A percentile compares a stretch with the other conserved stretches of the same genome.
Evolutionary conservation across 2,113 vertebrate species (phyloP).

Genomic region (Paradoxurus hermaphroditus): DNA sequence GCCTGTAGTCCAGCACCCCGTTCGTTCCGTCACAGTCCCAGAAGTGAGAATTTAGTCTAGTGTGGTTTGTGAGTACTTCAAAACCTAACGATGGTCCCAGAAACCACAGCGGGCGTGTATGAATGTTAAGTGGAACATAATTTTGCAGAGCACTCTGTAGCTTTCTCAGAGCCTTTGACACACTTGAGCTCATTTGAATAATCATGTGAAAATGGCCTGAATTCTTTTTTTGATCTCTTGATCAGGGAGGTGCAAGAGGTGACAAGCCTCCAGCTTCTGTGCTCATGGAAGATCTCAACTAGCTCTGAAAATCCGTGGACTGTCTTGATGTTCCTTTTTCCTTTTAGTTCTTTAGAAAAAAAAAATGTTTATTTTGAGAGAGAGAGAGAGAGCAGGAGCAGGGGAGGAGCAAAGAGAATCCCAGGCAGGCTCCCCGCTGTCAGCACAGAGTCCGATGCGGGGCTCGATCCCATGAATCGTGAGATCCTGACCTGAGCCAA

Average conservation of each 20-base stretch:
- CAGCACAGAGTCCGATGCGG: no score
- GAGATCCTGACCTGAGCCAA: no score
- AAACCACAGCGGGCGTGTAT: accelerated
- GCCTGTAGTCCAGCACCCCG: not conserved
- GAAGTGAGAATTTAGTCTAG: not conserved
- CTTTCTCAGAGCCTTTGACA: not conserved
- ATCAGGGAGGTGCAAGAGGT: no score
- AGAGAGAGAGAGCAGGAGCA: no score
- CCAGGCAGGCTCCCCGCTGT: no score
- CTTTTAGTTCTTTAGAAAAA: no score
- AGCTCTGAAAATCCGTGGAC: not conserved
- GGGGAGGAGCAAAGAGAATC: no score
- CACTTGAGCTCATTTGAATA: not conserved
- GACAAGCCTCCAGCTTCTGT: not conserved
- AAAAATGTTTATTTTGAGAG: no score
- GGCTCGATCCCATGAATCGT: no score
- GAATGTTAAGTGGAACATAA: no score
- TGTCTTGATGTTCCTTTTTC: not conserved
- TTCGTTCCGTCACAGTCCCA: accelerated
- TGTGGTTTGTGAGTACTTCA: not conserved
- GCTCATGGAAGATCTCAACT: not conserved
- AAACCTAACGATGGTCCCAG: accelerated
- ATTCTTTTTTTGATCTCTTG: not conserved
- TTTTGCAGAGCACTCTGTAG: not conserved
- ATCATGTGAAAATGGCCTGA: not conserved